Base-by-base conservation (phyloP, 2,797 vertebrate genomes). In the Anabacerthia variegaticeps region DNA sequence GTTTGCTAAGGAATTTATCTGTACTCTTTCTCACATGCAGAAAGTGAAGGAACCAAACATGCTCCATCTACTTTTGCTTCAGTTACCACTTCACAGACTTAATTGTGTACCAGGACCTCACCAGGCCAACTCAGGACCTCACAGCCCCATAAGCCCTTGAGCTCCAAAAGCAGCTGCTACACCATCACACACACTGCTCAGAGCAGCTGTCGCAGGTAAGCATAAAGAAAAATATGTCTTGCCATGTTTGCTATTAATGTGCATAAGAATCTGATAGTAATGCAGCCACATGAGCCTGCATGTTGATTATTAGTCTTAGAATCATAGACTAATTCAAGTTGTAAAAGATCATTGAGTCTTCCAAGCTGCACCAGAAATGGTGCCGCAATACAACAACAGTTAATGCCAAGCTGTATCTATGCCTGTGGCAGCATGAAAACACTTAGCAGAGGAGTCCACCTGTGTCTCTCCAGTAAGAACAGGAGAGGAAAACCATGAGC, bases 1-100 rank as follows among this genome's bases (percentile, higher is more conserved):
- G 0, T 36, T 55, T 39, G 20, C 44, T 46, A 81, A 62, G 2
- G 1, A 80, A 69, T 0, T 3, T 0, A 30, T 12, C 41, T 15
- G 19, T 43, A 54, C 12, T 14, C 11, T 43, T 79, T 62, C 43
- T 54, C 37, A 68, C n/a, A 11, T 0, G 1, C 18, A 66, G 32
- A 22, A 83, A 74, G 55, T 10, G 30, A 69, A 91, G 17, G 21
- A n/a, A 39, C 6, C 23, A 54, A 84, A 49, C 21, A 10, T 0
- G 0, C 28, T 1, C 0, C 23, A 56, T 17, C 8, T 63, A 39
- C 22, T 84, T 72, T 17, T 44, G 16, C 12, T 52, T 75, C 66
- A 56, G 18, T 52, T 46, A 52, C 26, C 32, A 63, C 34, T 87
- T 78, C 58, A 68, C 39, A 49, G 46, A 19, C 46, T 28, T 37